These are phyloP conservation scores for Epinephelus malabaricus DNA, from an alignment of 2,797 vertebrate species.

Conservation along the genomic window DNA sequence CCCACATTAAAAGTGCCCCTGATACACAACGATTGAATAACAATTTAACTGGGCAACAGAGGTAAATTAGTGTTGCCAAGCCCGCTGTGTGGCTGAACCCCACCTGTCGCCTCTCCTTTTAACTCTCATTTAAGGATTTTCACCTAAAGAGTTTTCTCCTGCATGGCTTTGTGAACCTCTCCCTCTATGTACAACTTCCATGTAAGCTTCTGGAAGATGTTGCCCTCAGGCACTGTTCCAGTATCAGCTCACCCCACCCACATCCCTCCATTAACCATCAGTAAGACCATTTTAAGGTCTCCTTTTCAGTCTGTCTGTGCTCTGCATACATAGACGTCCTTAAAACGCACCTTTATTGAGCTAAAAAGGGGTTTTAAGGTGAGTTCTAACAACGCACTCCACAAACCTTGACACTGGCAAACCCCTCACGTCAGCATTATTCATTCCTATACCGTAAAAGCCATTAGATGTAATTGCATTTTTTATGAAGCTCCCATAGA, in stretches of 20 bases:
- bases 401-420: constrained; percentile 48
- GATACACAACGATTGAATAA: constrained; percentile 48
- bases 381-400: constrained; percentile 30
- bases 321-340: constrained; percentile 23
- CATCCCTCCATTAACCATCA: constrained; percentile 49
- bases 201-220: constrained; percentile 38
- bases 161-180: constrained; percentile 31
- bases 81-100: constrained; percentile 8
- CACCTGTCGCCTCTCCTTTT: constrained; percentile 31
- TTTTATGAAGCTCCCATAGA: constrained; percentile 71
- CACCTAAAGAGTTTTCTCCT: constrained; percentile 36
- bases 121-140: constrained; percentile 29
- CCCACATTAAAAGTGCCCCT: constrained; percentile 47
- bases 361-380: constrained; percentile 31
- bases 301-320: not conserved
- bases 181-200: constrained; percentile 17
- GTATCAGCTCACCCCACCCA: constrained; percentile 36
- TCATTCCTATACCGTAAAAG: constrained; percentile 56
- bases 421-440: constrained; percentile 39
- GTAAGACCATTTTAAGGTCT: constrained; percentile 26
- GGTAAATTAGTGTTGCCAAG: constrained; percentile 14
- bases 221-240: constrained; percentile 49
- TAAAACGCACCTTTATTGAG: constrained; percentile 13
- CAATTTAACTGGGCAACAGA: constrained; percentile 39
- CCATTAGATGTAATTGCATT: constrained; percentile 70